Evolutionary conservation across 2,888 invertebrate genomes (phyloP), one percentile per base, ranked within the genome.

Genomic region (Plagiodera versicolora): DNA sequence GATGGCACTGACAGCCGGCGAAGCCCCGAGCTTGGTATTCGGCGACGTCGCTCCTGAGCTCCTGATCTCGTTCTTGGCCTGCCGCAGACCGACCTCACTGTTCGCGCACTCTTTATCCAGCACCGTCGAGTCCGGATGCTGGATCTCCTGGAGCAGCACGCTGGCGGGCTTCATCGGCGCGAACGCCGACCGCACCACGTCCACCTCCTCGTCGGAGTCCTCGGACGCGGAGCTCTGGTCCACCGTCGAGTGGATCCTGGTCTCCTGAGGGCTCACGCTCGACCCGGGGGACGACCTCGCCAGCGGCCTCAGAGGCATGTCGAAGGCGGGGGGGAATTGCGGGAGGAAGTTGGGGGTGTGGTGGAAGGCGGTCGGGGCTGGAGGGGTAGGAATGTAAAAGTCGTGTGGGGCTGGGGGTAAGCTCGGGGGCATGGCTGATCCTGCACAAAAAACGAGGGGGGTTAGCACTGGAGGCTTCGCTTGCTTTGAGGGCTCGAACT

Each of bases 181-280:
- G 78, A 89, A 90, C 1, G 90, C 90, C 0, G 90, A 90, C 71
- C 87, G 88, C 0, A 90, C 90, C 19, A 90, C 90, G 73, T 89
- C 90, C 70, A 89, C 89, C 58, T 87, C 87, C 72, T 89, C 89
- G 61, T 89, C 89, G 49, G 50, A 60, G 11, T 89, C 89, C 1
- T 66, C 88, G 60, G 89, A 88, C 0, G 88, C 87, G 3, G 85
- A 85, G 28, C 66, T 64, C 20, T 84, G 84, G 35, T 86, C 86
- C 63, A 85, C 83, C 10, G 86, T 85, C 10, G 88, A 89, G 74
- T 86, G 87, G 16, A 84, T 84, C 75, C 86, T 83, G 10, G 65
- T 67, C 72, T 83, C 79, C 60, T 83, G 83, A 1, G 83, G 83
- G n/a, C 69, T 58, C 58, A 8, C 65, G 60, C 3, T 57, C 51